Conservation (phyloP, 2,797 vertebrate species). For the Phrynocephalus vlangalii region DNA sequence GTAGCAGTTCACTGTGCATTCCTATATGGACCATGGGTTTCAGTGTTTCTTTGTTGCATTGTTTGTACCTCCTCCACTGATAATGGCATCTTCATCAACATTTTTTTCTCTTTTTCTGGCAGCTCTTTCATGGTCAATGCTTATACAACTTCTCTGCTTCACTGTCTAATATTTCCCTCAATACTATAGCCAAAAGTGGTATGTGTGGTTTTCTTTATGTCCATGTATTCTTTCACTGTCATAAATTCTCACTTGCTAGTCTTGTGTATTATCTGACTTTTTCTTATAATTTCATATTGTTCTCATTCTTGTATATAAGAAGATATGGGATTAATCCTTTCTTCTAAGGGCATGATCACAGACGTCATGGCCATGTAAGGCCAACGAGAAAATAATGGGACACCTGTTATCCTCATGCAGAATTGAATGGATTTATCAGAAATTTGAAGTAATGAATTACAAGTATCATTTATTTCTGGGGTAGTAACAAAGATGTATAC, state of each 20-base stretch:
- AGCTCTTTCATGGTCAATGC: conserved; percentile 83
- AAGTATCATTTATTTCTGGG: no score
- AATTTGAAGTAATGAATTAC: no score
- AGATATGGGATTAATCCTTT: background rate
- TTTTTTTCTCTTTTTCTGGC: conserved; percentile 76
- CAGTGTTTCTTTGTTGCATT: conserved; percentile 35
- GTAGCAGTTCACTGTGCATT: background rate
- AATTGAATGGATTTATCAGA: background rate
- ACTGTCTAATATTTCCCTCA: conserved; percentile 85
- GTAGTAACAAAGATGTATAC: no score
- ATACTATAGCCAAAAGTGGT: conserved; percentile 85
- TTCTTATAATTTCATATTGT: conserved; percentile 32
- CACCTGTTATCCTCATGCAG: background rate
- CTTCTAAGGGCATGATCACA: background rate
- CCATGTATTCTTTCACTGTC: conserved; percentile 67
- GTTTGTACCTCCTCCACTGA: conserved; percentile 49
- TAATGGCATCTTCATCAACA: conserved; percentile 67
- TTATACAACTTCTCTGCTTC: conserved; percentile 86
- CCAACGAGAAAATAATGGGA: background rate
- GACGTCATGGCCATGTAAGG: background rate
- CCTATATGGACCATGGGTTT: background rate
- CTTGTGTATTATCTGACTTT: conserved; percentile 23
- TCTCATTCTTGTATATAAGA: conserved; percentile 4
- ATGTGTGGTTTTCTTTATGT: conserved; percentile 79
- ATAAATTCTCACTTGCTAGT: conserved; percentile 33